Evolutionary conservation across 2,797 vertebrate genomes (phyloP).

Genomic region (Thaleichthys pacificus): DNA sequence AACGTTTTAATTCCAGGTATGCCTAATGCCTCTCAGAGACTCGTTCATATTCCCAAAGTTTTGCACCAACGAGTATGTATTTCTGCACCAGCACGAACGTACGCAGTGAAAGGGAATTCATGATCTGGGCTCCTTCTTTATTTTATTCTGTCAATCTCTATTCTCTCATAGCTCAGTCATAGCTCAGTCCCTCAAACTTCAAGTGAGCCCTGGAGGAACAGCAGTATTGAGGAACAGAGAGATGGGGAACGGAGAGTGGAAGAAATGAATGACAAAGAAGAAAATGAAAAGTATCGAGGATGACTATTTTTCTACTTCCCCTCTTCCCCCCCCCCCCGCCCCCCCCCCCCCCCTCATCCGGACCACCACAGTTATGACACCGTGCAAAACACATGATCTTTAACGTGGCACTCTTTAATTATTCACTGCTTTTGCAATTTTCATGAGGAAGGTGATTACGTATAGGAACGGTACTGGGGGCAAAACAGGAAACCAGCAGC

Average conservation of each 20-base stretch:
- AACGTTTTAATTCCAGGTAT: too few relatives aligned
- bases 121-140: too few relatives aligned
- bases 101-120: too few relatives aligned
- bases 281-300: slow-evolving; percentile 45
- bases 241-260: slow-evolving; percentile 44
- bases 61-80: too few relatives aligned
- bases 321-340: slow-evolving; percentile 15
- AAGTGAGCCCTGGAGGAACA: slow-evolving; percentile 47
- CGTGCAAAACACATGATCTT: slow-evolving; percentile 70
- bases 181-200: slow-evolving; percentile 22
- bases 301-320: slow-evolving; percentile 53
- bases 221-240: slow-evolving; percentile 50
- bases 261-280: slow-evolving; percentile 59
- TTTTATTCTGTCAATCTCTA: background rate
- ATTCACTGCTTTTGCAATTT: slow-evolving; percentile 74
- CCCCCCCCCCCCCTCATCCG: slow-evolving; percentile 24
- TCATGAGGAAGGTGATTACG: slow-evolving; percentile 77
- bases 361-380: slow-evolving; percentile 63
- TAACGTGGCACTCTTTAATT: slow-evolving; percentile 70
- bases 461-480: slow-evolving; percentile 71
- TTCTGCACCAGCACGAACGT: too few relatives aligned
- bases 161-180: background rate
- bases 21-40: too few relatives aligned
- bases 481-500: slow-evolving; percentile 62
- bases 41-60: too few relatives aligned